phyloP scores from a whole-genome alignment of 1,140 invertebrate genomes.

The Saccostrea cuccullata region DNA sequence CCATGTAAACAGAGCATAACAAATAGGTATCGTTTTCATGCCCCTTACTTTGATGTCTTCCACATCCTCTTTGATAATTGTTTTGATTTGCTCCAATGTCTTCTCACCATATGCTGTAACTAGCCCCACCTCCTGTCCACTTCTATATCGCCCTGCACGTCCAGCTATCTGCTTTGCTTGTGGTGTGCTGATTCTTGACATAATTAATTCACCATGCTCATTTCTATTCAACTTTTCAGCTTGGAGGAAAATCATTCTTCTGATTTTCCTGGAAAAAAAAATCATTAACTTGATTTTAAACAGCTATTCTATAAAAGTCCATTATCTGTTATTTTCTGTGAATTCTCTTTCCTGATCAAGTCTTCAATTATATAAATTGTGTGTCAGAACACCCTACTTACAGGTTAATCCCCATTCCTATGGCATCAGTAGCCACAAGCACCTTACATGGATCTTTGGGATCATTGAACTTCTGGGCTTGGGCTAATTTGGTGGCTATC shows the following conservation, averaged over 20 bases:
- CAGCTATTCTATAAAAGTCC: too few relatives aligned
- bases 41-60: constrained; percentile 80
- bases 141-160: constrained; percentile 93
- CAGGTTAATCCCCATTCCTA: constrained; percentile 99
- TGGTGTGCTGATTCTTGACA: constrained; percentile 93
- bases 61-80: constrained; percentile 85
- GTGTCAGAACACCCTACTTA: constrained; percentile 81
- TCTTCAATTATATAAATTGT: too few relatives aligned
- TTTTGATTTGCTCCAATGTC: constrained; percentile 88
- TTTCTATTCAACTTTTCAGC: constrained; percentile 79
- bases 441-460: constrained; percentile 95
- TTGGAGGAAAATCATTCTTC: constrained; percentile 1
- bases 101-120: constrained; percentile 94
- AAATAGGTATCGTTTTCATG: not conserved
- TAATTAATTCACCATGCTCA: constrained; percentile 94
- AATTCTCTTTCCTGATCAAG: too few relatives aligned
- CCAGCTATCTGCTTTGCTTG: constrained; percentile 97
- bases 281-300: too few relatives aligned
- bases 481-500: constrained; percentile 95
- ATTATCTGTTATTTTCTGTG: too few relatives aligned
- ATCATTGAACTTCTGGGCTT: constrained; percentile 98
- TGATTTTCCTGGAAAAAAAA: constrained; percentile 15
- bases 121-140: constrained; percentile 91
- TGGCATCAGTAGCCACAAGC: constrained; percentile 98
- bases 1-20: too few relatives aligned